phyloP scores from a whole-genome alignment of 2,797 vertebrate genomes.

The Esox masquinongy region DNA sequence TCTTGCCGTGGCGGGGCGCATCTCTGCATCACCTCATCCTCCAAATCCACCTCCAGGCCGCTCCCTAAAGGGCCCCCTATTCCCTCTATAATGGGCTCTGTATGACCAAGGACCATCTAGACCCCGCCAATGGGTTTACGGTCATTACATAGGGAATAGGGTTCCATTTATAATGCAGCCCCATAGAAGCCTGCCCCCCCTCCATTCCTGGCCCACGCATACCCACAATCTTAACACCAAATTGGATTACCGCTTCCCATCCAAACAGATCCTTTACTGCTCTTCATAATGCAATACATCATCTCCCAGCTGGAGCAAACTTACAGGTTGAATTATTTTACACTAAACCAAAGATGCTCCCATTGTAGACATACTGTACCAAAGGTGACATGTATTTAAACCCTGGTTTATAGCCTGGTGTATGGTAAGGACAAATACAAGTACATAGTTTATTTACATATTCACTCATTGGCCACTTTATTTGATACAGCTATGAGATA shows the following conservation, averaged over 20 bases:
- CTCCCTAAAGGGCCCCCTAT: no score
- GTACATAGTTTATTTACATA: no score
- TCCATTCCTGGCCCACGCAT: background rate
- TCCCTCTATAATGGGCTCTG: background rate
- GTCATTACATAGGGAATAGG: background rate
- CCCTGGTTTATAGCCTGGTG: background rate
- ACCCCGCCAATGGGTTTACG: no score
- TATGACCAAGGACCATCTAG: no score
- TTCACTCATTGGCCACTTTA: no score
- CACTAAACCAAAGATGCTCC: background rate
- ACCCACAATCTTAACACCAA: background rate
- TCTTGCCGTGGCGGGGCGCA: slow-evolving; percentile 45
- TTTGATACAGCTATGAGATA: no score
- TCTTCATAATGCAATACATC: background rate
- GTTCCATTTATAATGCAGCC: background rate
- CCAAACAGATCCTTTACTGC: background rate
- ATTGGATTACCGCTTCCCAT: background rate
- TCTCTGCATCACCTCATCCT: slow-evolving; percentile 58
- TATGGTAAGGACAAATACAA: background rate
- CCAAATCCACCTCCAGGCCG: background rate
- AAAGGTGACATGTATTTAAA: background rate
- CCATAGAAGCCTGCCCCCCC: background rate
- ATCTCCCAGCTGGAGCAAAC: background rate
- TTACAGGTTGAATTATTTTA: background rate
- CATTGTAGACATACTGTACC: no score